Evolutionary conservation across 2,888 invertebrate genomes (phyloP).

Genomic region (Germaria angustata): DNA sequence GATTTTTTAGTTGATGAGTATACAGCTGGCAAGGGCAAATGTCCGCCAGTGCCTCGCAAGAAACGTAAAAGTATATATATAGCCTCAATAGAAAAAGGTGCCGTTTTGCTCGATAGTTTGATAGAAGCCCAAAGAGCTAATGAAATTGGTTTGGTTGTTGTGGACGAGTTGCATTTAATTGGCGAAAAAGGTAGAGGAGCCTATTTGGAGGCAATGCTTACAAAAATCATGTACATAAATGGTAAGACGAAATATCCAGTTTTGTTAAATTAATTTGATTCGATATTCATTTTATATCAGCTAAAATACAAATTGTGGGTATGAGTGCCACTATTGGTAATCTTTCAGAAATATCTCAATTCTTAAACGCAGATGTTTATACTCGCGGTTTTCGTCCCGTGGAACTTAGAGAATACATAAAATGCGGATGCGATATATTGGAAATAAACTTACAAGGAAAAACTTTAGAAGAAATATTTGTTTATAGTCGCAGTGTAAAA

Average conservation of each 20-base stretch:
- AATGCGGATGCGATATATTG: conserved; percentile 84
- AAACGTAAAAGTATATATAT: conserved; percentile 90
- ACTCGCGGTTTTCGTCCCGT: conserved; percentile 94
- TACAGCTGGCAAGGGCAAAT: conserved; percentile 94
- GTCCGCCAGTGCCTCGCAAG: conserved; percentile 89
- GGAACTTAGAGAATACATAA: conserved; percentile 89
- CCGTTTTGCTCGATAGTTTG: conserved; percentile 90
- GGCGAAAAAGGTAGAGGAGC: conserved; percentile 93
- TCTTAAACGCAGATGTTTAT: conserved; percentile 91
- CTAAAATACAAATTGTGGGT: conserved; percentile 91
- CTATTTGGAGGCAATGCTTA: conserved; percentile 89
- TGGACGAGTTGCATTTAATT: conserved; percentile 96
- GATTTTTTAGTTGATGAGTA: conserved; percentile 97
- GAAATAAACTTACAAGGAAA: conserved; percentile 81
- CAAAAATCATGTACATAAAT: conserved; percentile 87
- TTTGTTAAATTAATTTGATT: background rate
- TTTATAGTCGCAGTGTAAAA: conserved; percentile 81
- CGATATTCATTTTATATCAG: conserved; percentile 75
- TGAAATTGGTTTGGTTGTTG: conserved; percentile 89
- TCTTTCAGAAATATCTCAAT: conserved; percentile 88
- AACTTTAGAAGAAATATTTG: conserved; percentile 81
- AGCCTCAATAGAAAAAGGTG: conserved; percentile 97
- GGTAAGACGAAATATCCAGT: conserved; percentile 81
- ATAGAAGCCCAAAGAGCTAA: conserved; percentile 88
- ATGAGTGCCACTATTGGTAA: conserved; percentile 99